Base-by-base conservation (phyloP, 2,888 invertebrate genomes). In the Pachycephus smyrnensis region DNA sequence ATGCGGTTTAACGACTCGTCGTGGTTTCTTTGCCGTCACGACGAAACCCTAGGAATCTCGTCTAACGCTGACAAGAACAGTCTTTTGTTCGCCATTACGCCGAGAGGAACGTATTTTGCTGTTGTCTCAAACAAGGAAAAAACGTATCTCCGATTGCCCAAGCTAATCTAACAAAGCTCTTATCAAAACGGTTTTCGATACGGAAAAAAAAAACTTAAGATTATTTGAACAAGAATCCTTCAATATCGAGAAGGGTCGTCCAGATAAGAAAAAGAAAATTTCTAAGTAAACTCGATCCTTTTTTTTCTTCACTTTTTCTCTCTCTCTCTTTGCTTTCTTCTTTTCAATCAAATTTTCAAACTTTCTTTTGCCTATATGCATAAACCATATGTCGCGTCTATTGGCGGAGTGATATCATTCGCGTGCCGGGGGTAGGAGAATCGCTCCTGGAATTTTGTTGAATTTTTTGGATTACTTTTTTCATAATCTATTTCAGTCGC, bases 401-500 rank as follows among this genome's bases (percentile, higher is more conserved):
- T 23, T 2, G 23, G 12, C 37, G 12, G 3, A 23, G 9, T 55
- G 23, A 55, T 55, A 55, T 55, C 40, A 9, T 23, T 23, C 23
- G 23, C 55, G 23, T 55, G 23, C 30, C 31, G 23, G 71, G 71
- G 30, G 30, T 71, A 71, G 33, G 32, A 68, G 78, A 77, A 68
- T 69, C 71, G 78, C 33, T 76, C 71, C 35, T 32, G 76, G 78
- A 76, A 73, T 69, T 40, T 55, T 77, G 36, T 68, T 33, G 23
- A 15, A 69, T 33, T 76, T 79, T 74, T 69, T 69, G n/a, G 11
- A 55, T 55, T 9, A 75, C 40, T 76, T 40, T 76, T 79, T 79
- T 11, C 30, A 36, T 68, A 73, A 77, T 79, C 79, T 79, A 79
- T 79, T 79, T 79, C 79, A 40, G 79, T 76, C 73, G 37, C 31